Percentiles rank a stretch among this genome's conserved stretches.
Evolutionary conservation across 2,797 vertebrate genomes (phyloP).

Genomic region (Heteromormyrus szaboi): DNA sequence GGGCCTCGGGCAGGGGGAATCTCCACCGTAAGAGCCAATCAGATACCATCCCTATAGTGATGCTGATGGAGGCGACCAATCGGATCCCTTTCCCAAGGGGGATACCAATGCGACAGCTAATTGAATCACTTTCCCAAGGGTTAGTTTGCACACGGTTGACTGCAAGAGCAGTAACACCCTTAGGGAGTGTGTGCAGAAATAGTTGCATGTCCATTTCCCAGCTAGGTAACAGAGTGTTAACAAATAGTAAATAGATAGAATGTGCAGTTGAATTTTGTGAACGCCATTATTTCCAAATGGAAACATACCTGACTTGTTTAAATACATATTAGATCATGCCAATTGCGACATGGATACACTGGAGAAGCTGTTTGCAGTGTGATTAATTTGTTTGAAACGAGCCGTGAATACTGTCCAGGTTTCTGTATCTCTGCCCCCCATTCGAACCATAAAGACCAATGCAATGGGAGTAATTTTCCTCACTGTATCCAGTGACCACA

Average conservation of each 20-base stretch:
- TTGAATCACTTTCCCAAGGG: neutral
- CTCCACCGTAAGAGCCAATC: neutral
- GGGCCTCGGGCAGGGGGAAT: neutral
- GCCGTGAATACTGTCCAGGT: neutral
- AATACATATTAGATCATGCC: neutral
- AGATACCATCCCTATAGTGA: neutral
- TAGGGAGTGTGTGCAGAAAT: neutral
- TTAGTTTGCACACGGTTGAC: neutral
- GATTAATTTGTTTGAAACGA: neutral
- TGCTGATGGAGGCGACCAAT: neutral
- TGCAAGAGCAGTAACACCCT: neutral
- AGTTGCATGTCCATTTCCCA: neutral
- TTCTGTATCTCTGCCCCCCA: neutral
- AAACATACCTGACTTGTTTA: neutral
- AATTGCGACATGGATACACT: neutral
- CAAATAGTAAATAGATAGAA: neutral
- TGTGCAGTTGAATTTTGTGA: neutral
- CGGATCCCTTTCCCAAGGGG: neutral
- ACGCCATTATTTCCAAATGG: neutral
- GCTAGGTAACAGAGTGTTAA: neutral
- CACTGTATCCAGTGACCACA: neutral
- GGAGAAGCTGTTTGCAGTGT: neutral
- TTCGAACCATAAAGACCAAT: neutral
- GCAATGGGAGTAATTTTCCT: neutral
- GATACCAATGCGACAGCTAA: neutral